Evolutionary conservation across 2,888 invertebrate genomes (phyloP), one percentile per base, ranked within the genome.

Genomic region (Tridacna crocea): DNA sequence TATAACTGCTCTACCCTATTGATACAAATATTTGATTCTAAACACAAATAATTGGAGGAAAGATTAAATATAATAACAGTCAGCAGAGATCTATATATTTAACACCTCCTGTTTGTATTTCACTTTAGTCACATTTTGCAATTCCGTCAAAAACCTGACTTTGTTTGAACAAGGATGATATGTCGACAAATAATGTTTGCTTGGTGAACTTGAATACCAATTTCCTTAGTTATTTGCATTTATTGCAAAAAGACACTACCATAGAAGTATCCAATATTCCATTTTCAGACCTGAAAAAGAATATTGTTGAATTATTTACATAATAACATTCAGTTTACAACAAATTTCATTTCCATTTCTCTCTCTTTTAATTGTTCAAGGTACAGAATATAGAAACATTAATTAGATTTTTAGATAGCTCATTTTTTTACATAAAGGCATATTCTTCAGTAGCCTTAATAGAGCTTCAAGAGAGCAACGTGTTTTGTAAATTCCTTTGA

Each of bases 71-170:
- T 63, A 72, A 70, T 63, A 78, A 48, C 65, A 73, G 73, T 58
- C 55, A 19, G 72, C 55, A 36, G 66, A 70, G 73, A 61, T 66
- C 61, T 72, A 72, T 72, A 72, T 22, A 51, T 61, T 60, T 73
- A 60, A 51, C 46, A 55, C 51, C 65, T 63, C 24, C 65, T 83
- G 73, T 80, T 83, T 83, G 77, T 74, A 68, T 58, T 66, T 65
- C 36, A 68, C 75, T 58, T 80, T 77, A 72, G 76, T 75, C 77
- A 75, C 77, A 77, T 80, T 83, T 80, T 76, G 77, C 61, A 77
- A 79, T 63, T 75, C 77, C 80, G 74, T 61, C 75, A 80, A 55
- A 75, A 51, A 84, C 76, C 79, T 76, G 79, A 72, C 58, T 78
- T 60, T 65, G 76, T 79, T 82, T 79, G 76, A 11, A 76, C 82